A percentile compares a stretch with the other conserved stretches of the same genome.
Conservation (phyloP, 2,113 vertebrate species). For the Recurvirostra avosetta region DNA sequence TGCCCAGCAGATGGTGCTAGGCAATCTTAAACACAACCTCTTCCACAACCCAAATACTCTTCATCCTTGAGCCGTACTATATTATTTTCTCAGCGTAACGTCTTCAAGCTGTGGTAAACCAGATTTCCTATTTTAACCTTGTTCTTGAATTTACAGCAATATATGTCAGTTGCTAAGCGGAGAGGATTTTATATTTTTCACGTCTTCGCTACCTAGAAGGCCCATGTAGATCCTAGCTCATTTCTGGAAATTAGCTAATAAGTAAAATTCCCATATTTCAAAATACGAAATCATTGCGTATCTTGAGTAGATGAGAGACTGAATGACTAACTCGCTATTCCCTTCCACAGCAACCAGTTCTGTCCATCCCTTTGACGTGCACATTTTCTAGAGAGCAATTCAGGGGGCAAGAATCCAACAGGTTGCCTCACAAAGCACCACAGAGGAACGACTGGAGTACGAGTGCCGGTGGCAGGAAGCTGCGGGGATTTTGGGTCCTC, state of each 20-base stretch:
- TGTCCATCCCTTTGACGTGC: background rate
- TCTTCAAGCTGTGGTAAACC: background rate
- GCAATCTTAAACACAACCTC: background rate
- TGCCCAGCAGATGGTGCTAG: slow-evolving; percentile 45
- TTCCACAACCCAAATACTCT: background rate
- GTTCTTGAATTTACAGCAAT: background rate
- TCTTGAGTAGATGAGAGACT: background rate
- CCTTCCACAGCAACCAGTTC: background rate
- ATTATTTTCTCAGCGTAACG: background rate
- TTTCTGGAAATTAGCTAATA: background rate
- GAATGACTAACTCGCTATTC: background rate
- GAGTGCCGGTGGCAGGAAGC: background rate
- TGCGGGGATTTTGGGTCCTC: background rate
- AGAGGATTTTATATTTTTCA: background rate
- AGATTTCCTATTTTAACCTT: background rate
- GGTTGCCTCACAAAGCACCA: background rate
- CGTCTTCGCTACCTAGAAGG: background rate
- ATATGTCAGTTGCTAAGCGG: background rate
- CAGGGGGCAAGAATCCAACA: background rate
- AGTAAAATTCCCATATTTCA: background rate
- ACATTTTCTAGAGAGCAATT: background rate
- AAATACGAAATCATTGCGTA: background rate
- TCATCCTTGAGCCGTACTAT: fast-evolving
- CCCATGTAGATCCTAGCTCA: background rate
- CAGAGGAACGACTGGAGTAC: background rate